These are phyloP conservation scores for Macrochelys suwanniensis DNA, from an alignment of 2,797 vertebrate genomes.

Conservation along the genomic window DNA sequence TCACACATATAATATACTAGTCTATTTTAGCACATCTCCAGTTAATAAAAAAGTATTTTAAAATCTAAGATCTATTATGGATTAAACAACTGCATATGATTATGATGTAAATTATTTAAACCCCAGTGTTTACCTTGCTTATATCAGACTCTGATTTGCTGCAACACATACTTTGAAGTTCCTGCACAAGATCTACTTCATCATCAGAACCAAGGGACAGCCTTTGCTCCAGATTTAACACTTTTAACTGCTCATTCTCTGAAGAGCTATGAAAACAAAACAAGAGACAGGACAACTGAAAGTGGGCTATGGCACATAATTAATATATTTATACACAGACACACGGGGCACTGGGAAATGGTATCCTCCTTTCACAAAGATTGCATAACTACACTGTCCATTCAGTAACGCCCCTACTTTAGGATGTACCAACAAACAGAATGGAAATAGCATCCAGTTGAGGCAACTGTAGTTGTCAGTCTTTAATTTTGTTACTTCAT, in stretches of 20 bases:
- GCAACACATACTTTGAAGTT: constrained; percentile 94
- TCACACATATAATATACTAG: constrained; percentile 30
- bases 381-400: neutral
- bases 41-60: constrained; percentile 12
- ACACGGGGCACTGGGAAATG: too few relatives aligned
- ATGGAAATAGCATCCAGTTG: neutral
- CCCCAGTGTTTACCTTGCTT: constrained; percentile 87
- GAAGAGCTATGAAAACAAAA: constrained; percentile 74
- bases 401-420: neutral
- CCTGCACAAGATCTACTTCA: constrained; percentile 91
- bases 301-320: neutral
- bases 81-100: neutral
- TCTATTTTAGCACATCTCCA: constrained; percentile 13
- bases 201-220: constrained; percentile 90
- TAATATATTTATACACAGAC: neutral
- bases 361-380: neutral
- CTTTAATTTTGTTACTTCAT: neutral
- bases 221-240: constrained; percentile 80
- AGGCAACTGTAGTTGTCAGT: neutral
- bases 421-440: neutral
- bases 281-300: neutral
- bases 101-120: constrained; percentile 24
- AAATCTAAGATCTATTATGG: constrained; percentile 17
- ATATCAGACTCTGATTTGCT: constrained; percentile 97
- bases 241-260: constrained; percentile 74